Evolutionary conservation across 2,888 invertebrate genomes (phyloP).

Genomic region (Timandra comae): DNA sequence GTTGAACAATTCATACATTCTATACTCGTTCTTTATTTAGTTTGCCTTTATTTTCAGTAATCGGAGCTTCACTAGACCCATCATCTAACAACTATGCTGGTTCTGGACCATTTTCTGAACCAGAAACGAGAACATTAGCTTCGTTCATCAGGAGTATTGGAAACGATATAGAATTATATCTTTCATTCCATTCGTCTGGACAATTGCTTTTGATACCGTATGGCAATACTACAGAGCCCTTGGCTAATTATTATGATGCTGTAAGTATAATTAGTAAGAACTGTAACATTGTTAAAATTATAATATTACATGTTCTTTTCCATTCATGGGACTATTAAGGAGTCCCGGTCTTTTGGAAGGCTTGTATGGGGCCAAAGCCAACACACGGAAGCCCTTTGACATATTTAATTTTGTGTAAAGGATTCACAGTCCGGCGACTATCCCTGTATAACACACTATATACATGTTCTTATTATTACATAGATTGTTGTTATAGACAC

Average conservation of each 20-base stretch:
- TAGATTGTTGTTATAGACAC: no score
- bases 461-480: no score
- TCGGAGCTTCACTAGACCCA: constrained; percentile 74
- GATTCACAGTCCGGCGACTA: no score
- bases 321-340: no score
- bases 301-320: no score
- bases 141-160: constrained; percentile 68
- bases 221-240: constrained; percentile 77
- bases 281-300: neutral
- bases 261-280: constrained; percentile 44
- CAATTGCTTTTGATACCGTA: constrained; percentile 84
- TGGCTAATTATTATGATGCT: constrained; percentile 77
- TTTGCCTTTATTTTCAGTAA: constrained; percentile 39
- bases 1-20: no score
- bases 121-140: constrained; percentile 76
- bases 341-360: no score
- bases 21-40: no score
- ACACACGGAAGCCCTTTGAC: no score
- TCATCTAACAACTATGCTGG: constrained; percentile 82
- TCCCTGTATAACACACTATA: no score
- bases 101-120: constrained; percentile 81
- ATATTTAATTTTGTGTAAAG: no score
- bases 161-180: constrained; percentile 75
- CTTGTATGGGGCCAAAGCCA: no score
- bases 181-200: constrained; percentile 85